Percentiles rank a stretch among this genome's conserved stretches.
These are phyloP conservation scores for Ceratoteleas bidentatus DNA, from an alignment of 1,140 invertebrate species.

Conservation along the genomic window DNA sequence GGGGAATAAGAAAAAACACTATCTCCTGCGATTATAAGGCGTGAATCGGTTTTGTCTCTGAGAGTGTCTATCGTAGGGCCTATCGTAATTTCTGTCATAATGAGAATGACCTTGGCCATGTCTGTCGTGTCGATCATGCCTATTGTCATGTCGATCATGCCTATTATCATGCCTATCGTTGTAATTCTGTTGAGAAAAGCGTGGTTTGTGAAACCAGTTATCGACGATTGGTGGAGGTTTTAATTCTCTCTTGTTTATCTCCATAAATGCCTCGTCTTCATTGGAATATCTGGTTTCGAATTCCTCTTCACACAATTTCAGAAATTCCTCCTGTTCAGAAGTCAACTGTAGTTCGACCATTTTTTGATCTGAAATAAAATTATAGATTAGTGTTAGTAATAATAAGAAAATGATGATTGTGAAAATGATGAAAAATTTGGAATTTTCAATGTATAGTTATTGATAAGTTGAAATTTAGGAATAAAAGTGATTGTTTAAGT, in stretches of 20 bases:
- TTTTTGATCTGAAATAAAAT: not conserved
- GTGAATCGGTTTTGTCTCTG: conserved; percentile 1
- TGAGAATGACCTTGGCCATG: conserved; percentile 33
- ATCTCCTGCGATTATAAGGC: conserved; percentile 13
- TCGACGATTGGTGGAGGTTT: conserved; percentile 38
- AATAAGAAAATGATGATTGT: too few species aligned
- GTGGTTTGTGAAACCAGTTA: conserved; percentile 52
- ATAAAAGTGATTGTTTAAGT: too few species aligned
- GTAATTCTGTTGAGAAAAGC: conserved; percentile 7
- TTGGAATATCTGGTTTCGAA: conserved; percentile 31
- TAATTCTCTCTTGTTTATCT: conserved; percentile 31
- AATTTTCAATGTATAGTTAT: too few species aligned
- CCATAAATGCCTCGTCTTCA: conserved; percentile 55
- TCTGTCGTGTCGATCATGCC: conserved; percentile 4
- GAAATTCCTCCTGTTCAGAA: conserved; percentile 39
- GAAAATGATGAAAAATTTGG: too few species aligned
- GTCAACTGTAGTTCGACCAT: conserved; percentile 2
- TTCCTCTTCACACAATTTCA: conserved; percentile 39
- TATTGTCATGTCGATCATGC: not conserved
- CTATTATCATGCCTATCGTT: not conserved
- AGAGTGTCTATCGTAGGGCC: conserved; percentile 16
- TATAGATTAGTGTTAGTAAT: too few species aligned
- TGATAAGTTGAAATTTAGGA: too few species aligned
- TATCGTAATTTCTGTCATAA: conserved; percentile 28
- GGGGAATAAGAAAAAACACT: not conserved